Evolutionary conservation across 2,797 vertebrate genomes (phyloP).

Genomic region (Tragopan temminckii): DNA sequence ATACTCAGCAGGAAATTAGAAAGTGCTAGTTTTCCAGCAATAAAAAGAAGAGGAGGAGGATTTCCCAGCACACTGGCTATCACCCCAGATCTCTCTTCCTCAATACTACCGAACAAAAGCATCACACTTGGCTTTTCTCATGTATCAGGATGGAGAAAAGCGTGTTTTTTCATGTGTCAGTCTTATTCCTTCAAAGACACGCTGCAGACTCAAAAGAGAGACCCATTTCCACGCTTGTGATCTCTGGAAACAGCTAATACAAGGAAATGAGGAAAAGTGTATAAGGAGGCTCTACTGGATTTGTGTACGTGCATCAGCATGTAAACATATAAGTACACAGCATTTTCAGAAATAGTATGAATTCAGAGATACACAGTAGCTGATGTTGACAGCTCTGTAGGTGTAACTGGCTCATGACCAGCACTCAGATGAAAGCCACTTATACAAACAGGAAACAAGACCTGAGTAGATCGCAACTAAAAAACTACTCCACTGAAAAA

Average conservation of each 20-base stretch:
- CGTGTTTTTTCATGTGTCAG: neutral
- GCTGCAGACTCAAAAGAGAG: slow-evolving; percentile 16
- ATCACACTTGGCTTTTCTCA: neutral
- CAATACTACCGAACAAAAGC: neutral
- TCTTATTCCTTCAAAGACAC: neutral
- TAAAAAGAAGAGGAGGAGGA: neutral
- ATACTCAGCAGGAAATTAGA: neutral
- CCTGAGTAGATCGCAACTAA: neutral
- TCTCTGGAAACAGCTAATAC: slow-evolving; percentile 28
- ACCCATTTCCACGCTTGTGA: slow-evolving; percentile 16
- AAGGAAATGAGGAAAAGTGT: neutral
- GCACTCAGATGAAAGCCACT: neutral
- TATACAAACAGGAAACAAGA: neutral
- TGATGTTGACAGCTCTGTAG: neutral
- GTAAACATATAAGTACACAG: neutral
- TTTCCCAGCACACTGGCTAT: neutral
- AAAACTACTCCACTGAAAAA: neutral
- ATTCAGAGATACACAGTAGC: neutral
- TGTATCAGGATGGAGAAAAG: neutral
- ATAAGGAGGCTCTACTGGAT: neutral
- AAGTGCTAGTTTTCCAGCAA: neutral
- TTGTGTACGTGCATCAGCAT: neutral
- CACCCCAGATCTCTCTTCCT: neutral
- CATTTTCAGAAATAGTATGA: neutral
- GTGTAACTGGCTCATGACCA: slow-evolving; percentile 35